phyloP scores from a whole-genome alignment of 2,888 invertebrate genomes.

The Drosophila mercatorum region DNA sequence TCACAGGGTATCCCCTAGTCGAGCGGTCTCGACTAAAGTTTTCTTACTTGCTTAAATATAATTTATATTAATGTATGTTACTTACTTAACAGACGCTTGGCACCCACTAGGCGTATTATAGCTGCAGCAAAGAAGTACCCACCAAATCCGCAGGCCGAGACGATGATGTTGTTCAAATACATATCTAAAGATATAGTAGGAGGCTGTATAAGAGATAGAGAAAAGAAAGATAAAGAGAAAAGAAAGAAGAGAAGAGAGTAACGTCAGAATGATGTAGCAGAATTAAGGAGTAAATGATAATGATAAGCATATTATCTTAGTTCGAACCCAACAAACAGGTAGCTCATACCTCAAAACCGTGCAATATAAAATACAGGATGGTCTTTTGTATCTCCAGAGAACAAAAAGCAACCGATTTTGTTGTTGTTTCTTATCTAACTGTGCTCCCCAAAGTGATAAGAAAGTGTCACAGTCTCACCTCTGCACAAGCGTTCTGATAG shows the following conservation, averaged over 20 bases:
- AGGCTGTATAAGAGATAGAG: slow-evolving; percentile 74
- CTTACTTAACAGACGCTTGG: slow-evolving; percentile 86
- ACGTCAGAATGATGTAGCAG: slow-evolving; percentile 27
- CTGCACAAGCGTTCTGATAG: slow-evolving; percentile 71
- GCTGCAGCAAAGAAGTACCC: slow-evolving; percentile 87
- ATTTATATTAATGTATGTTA: not conserved
- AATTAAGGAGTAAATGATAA: slow-evolving; percentile 1
- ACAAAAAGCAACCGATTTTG: no score
- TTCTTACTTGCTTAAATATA: no score
- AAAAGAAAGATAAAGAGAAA: not conserved
- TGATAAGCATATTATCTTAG: slow-evolving; percentile 3
- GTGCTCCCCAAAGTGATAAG: no score
- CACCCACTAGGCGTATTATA: slow-evolving; percentile 86
- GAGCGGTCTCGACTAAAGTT: no score
- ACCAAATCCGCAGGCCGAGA: slow-evolving; percentile 87
- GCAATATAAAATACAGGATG: not conserved
- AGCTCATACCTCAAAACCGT: slow-evolving; percentile 9
- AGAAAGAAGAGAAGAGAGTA: slow-evolving; percentile 1
- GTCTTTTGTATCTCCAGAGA: not conserved
- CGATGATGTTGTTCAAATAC: slow-evolving; percentile 89
- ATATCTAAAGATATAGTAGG: slow-evolving; percentile 86
- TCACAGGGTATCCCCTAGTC: no score
- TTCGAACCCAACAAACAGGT: not conserved
- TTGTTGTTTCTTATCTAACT: no score
- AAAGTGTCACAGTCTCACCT: slow-evolving; percentile 68